phyloP scores from a whole-genome alignment of 2,113 vertebrate genomes.

The Centropristis striata region DNA sequence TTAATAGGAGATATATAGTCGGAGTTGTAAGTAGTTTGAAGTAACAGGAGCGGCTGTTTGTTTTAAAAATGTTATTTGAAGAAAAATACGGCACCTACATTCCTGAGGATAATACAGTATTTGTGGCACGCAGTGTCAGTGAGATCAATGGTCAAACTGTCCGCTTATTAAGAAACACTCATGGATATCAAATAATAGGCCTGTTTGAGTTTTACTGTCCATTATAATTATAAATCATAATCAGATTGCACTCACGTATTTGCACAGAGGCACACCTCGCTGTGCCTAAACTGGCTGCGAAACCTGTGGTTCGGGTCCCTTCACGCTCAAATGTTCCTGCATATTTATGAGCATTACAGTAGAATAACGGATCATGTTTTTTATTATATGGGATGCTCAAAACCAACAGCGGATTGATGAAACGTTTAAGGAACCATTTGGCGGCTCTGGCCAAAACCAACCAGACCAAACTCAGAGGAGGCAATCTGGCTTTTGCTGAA shows the following conservation, averaged over 20 bases:
- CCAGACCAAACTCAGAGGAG: not conserved
- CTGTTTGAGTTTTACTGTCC: conserved; percentile 40
- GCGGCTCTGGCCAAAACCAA: too few relatives aligned
- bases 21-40: not conserved
- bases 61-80: not conserved
- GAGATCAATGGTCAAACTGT: not conserved
- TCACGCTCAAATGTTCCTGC: not conserved
- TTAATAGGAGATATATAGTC: not conserved
- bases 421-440: not conserved
- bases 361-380: not conserved
- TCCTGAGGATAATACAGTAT: not conserved
- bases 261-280: conserved; percentile 6
- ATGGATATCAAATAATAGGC: not conserved
- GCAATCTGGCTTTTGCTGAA: not conserved
- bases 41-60: not conserved
- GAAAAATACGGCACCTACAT: not conserved
- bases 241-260: not conserved
- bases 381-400: not conserved
- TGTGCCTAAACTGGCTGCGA: not conserved
- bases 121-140: not conserved
- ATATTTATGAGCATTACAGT: not conserved
- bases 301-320: not conserved
- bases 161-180: not conserved
- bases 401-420: not conserved
- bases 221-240: not conserved